phyloP scores from a whole-genome alignment of 2,113 vertebrate genomes.

The Rhipidura dahli region DNA sequence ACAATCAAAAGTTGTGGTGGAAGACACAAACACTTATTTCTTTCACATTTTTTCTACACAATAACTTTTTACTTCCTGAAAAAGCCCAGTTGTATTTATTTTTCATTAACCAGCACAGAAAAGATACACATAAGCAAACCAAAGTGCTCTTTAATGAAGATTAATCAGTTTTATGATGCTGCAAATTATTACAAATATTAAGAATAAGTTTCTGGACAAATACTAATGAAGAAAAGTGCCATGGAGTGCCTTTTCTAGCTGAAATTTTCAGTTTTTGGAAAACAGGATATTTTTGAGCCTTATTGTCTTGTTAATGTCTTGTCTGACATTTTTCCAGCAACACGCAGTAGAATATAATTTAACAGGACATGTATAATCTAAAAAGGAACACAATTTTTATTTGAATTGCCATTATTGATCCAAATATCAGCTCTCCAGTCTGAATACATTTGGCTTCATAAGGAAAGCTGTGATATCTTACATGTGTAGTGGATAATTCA shows the following conservation, averaged over 20 bases:
- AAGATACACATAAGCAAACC: background rate
- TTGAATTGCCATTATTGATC: constrained; percentile 44
- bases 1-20: background rate
- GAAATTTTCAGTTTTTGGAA: background rate
- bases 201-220: background rate
- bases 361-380: background rate
- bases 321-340: background rate
- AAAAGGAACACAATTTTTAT: background rate
- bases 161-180: background rate
- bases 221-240: background rate
- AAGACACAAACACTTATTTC: background rate
- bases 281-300: background rate
- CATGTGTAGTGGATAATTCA: background rate
- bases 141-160: background rate
- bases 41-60: background rate
- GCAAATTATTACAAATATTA: background rate
- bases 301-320: background rate
- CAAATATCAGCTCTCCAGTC: background rate
- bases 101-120: background rate
- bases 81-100: background rate
- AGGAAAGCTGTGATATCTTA: background rate
- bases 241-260: background rate
- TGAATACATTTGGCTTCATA: background rate
- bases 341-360: background rate
- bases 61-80: background rate